These are phyloP conservation scores for Sphaerodactylus townsendi DNA, from an alignment of 2,113 vertebrate genomes.

Conservation along the genomic window DNA sequence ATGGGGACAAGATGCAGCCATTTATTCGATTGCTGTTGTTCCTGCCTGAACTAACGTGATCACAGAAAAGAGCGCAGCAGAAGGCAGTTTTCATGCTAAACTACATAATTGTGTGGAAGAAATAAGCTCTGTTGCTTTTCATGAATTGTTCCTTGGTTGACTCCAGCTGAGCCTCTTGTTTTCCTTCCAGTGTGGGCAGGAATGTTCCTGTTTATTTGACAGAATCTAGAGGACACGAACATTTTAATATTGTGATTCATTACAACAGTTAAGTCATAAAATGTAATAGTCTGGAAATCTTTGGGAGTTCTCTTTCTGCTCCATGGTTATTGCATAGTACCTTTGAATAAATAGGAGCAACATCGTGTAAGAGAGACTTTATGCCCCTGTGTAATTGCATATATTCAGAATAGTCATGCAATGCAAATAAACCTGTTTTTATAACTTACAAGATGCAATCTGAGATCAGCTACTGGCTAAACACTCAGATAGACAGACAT, in stretches of 20 bases:
- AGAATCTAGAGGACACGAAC: not conserved
- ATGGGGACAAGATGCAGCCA: not conserved
- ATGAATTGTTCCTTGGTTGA: not conserved
- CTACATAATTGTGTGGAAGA: not conserved
- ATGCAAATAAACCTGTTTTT: conserved; percentile 1
- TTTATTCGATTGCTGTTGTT: not conserved
- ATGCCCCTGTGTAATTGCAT: not conserved
- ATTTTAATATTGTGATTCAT: not conserved
- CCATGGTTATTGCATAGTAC: not conserved
- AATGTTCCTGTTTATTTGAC: not conserved
- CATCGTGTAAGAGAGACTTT: not conserved
- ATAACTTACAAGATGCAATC: conserved; percentile 16
- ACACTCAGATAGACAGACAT: not conserved
- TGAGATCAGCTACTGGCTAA: not conserved
- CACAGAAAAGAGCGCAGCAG: not conserved
- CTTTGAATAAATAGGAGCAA: not conserved
- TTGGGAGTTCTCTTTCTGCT: not conserved
- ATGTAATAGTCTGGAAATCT: not conserved
- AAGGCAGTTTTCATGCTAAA: not conserved
- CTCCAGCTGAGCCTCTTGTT: not conserved
- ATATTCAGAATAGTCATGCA: not conserved
- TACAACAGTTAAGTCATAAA: not conserved
- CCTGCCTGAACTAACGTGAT: not conserved
- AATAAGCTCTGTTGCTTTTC: not conserved
- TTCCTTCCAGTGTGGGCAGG: not conserved